Evolutionary conservation across 2,113 vertebrate genomes (phyloP).

Genomic region (Monarcha castaneiventris): DNA sequence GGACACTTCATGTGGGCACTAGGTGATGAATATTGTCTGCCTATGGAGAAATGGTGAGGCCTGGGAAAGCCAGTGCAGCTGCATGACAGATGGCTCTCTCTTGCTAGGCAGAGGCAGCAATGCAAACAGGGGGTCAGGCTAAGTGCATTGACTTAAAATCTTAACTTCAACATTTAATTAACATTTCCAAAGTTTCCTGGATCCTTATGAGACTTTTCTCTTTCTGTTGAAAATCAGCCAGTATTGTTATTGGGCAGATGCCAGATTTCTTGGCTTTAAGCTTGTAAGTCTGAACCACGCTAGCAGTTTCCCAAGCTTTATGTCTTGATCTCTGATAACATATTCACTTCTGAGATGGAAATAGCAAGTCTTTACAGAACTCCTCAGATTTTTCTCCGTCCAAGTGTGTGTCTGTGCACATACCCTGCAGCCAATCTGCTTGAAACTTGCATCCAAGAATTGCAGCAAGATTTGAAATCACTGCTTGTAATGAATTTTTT

Average conservation of each 20-base stretch:
- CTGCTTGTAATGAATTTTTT: neutral
- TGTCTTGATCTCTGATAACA: neutral
- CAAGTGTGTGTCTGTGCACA: neutral
- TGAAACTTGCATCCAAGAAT: neutral
- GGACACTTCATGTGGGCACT: rapidly evolving
- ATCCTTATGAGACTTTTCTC: neutral
- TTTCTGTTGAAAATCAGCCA: neutral
- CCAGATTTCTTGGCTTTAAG: neutral
- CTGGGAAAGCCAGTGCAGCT: neutral
- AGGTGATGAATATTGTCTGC: neutral
- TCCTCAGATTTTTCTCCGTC: neutral
- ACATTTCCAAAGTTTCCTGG: neutral
- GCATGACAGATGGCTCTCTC: neutral
- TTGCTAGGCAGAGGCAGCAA: neutral
- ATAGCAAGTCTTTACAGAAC: neutral
- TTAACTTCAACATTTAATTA: neutral
- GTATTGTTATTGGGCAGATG: neutral
- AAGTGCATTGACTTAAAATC: neutral
- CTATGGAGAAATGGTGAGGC: neutral
- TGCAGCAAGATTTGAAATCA: neutral
- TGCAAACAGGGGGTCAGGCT: neutral
- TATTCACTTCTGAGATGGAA: neutral
- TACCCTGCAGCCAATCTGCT: neutral
- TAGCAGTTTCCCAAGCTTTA: neutral
- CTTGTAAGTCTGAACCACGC: neutral